Percentiles rank a stretch among this genome's conserved stretches.
Evolutionary conservation across 2,888 invertebrate species (phyloP).

Genomic region (Atethmia centrago): DNA sequence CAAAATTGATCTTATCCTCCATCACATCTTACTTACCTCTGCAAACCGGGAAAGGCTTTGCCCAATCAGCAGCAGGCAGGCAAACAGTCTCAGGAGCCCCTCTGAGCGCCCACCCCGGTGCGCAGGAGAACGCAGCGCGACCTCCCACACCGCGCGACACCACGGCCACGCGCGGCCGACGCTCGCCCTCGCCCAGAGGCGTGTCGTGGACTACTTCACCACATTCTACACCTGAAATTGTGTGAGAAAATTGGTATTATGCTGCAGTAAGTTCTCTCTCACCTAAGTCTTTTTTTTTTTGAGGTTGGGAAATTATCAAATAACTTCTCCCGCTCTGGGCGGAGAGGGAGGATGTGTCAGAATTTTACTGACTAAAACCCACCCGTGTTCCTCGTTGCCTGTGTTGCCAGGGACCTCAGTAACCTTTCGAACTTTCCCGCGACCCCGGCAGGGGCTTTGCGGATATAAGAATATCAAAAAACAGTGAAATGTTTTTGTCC

Average conservation of each 20-base stretch:
- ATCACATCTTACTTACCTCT: constrained; percentile 87
- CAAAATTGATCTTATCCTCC: background rate
- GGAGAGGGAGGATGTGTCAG: too few relatives aligned
- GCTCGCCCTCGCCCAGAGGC: constrained; percentile 86
- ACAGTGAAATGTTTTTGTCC: too few relatives aligned
- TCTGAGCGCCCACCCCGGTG: constrained; percentile 93
- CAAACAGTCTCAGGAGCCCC: constrained; percentile 94
- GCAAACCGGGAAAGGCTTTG: constrained; percentile 94
- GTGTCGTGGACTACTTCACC: constrained; percentile 92
- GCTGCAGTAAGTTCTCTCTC: background rate
- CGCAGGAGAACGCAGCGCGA: constrained; percentile 94
- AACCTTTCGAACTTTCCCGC: too few relatives aligned
- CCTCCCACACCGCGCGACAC: constrained; percentile 95
- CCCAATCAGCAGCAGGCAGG: constrained; percentile 95
- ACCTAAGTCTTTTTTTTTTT: background rate
- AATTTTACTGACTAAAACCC: too few relatives aligned
- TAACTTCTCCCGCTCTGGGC: too few relatives aligned
- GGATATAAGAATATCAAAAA: too few relatives aligned
- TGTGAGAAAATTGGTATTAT: background rate
- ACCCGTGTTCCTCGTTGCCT: too few relatives aligned
- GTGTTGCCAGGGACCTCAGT: too few relatives aligned
- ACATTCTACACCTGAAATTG: constrained; percentile 93
- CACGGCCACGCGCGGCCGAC: constrained; percentile 93
- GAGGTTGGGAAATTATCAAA: too few relatives aligned
- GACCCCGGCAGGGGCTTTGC: too few relatives aligned